phyloP scores from a whole-genome alignment of 2,797 vertebrate species.

The Myotis pilosus region DNA sequence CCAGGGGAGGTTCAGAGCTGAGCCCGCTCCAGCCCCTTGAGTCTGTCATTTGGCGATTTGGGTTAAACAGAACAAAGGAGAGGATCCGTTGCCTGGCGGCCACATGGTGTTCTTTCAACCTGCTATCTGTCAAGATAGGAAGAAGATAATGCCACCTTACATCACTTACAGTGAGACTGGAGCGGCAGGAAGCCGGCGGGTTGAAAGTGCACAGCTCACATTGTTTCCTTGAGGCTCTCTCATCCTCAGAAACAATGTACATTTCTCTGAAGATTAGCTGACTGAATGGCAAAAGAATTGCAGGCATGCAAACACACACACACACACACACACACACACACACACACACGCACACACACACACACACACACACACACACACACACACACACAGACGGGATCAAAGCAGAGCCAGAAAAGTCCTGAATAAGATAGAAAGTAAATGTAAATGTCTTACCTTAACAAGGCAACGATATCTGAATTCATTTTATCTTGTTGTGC shows the following conservation, averaged over 20 bases:
- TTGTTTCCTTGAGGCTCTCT: constrained; percentile 78
- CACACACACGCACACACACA: background rate
- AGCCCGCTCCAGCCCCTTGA: background rate
- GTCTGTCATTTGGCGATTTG: constrained; percentile 38
- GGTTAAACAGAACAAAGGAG: constrained; percentile 49
- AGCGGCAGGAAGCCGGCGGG: constrained; percentile 75
- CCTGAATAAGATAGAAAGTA: background rate
- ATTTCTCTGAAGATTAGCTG: constrained; percentile 63
- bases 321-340: background rate
- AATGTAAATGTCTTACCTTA: background rate
- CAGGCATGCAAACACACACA: constrained; percentile 13
- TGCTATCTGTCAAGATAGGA: constrained; percentile 65
- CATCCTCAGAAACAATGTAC: constrained; percentile 70
- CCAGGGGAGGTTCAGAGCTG: background rate
- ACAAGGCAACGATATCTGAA: background rate
- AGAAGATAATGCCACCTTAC: constrained; percentile 65
- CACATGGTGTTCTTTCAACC: constrained; percentile 66
- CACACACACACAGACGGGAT: background rate
- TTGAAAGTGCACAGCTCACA: constrained; percentile 81
- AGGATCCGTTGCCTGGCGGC: constrained; percentile 52
- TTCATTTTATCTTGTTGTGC: background rate
- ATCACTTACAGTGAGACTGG: constrained; percentile 61
- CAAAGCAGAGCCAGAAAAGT: background rate
- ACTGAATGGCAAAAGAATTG: constrained; percentile 59
- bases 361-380: background rate